Conservation (phyloP, 2,113 vertebrate genomes). For the Grallaria varia region DNA sequence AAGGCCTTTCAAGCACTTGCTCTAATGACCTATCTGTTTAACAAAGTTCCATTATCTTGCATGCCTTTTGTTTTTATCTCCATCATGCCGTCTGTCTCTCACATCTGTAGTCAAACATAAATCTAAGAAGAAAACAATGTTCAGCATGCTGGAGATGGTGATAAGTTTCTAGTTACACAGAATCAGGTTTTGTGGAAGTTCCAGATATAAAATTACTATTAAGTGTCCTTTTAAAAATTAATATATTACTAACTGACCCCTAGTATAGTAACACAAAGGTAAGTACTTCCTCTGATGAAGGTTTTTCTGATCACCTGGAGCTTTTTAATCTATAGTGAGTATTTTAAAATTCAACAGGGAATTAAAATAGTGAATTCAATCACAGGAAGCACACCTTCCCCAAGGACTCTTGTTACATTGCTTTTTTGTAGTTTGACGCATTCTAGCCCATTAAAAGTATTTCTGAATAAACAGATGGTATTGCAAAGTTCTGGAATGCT, state of each 20-base stretch:
- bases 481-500: neutral
- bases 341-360: neutral
- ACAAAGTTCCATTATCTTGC: neutral
- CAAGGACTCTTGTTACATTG: neutral
- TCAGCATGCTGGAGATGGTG: neutral
- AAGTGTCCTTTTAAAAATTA: neutral
- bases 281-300: neutral
- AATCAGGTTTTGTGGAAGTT: neutral
- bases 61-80: neutral
- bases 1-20: neutral
- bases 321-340: neutral
- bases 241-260: neutral
- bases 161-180: neutral
- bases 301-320: neutral
- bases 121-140: neutral
- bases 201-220: neutral
- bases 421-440: neutral
- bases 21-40: neutral
- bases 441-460: neutral
- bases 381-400: neutral
- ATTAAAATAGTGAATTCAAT: neutral
- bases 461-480: neutral
- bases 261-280: neutral
- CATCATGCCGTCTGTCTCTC: neutral
- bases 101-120: neutral